phyloP scores from a whole-genome alignment of 2,888 invertebrate species.

The Tenthredo notha region DNA sequence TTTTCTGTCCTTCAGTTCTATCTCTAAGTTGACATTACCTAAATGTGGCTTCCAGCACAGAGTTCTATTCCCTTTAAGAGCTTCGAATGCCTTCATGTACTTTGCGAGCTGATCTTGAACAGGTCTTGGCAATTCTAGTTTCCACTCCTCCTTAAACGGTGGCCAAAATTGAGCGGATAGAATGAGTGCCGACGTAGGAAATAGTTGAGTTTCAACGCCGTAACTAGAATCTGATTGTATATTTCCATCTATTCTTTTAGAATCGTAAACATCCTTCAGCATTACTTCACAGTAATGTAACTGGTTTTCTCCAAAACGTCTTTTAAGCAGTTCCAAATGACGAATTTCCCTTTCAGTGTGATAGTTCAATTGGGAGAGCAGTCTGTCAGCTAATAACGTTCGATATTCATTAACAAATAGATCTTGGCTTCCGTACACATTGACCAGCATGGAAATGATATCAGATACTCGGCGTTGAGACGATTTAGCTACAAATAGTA shows the following conservation, averaged over 20 bases:
- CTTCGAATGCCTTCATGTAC: slow-evolving; percentile 95
- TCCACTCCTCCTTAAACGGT: slow-evolving; percentile 94
- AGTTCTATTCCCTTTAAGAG: slow-evolving; percentile 94
- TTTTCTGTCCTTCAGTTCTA: slow-evolving; percentile 91
- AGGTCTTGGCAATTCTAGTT: slow-evolving; percentile 90
- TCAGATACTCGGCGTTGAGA: slow-evolving; percentile 86
- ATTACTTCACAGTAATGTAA: slow-evolving; percentile 99
- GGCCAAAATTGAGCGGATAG: slow-evolving; percentile 99
- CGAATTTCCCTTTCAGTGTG: slow-evolving; percentile 95
- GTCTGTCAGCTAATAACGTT: slow-evolving; percentile 93
- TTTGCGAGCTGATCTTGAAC: slow-evolving; percentile 90
- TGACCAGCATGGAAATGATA: slow-evolving; percentile 98
- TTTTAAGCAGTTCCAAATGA: slow-evolving; percentile 95
- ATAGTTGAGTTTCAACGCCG: slow-evolving; percentile 79
- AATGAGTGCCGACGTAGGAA: slow-evolving; percentile 91
- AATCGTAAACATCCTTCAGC: slow-evolving; percentile 98
- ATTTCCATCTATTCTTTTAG: slow-evolving; percentile 93
- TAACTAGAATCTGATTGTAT: slow-evolving; percentile 87
- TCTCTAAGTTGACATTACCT: slow-evolving; percentile 93
- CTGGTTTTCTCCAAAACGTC: slow-evolving; percentile 97
- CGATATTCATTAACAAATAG: slow-evolving; percentile 99
- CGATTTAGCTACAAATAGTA: slow-evolving; percentile 79
- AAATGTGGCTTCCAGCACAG: slow-evolving; percentile 96
- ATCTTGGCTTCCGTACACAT: slow-evolving; percentile 99
- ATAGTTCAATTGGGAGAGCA: slow-evolving; percentile 90